These are phyloP conservation scores for Ceyx margarethae DNA, from an alignment of 2,113 vertebrate genomes.

Conservation along the genomic window DNA sequence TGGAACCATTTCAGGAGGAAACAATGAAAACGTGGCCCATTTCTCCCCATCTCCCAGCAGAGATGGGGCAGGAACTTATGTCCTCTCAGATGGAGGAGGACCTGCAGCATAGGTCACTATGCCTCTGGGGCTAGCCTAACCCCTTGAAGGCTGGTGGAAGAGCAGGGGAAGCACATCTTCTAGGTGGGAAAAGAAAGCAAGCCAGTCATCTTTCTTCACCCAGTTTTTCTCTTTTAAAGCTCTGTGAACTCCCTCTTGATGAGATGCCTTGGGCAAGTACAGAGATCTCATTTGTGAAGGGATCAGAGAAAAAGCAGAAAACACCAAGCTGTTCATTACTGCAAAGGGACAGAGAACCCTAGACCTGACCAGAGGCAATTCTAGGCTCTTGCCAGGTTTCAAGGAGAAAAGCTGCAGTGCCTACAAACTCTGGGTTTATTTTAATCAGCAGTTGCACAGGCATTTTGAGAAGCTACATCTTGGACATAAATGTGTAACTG, in stretches of 20 bases:
- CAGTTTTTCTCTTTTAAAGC: background rate
- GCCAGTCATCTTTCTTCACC: background rate
- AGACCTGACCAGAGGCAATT: slow-evolving; percentile 1
- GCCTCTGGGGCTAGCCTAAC: background rate
- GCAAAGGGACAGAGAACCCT: background rate
- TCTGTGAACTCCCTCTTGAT: background rate
- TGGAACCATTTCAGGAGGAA: background rate
- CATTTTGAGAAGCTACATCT: background rate
- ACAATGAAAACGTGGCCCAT: background rate
- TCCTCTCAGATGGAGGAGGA: background rate
- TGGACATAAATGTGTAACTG: background rate
- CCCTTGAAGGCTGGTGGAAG: background rate
- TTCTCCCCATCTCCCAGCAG: background rate
- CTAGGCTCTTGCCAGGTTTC: background rate
- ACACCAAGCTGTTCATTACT: background rate
- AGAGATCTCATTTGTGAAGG: background rate
- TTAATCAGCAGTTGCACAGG: background rate
- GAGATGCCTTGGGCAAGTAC: background rate
- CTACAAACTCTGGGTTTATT: background rate
- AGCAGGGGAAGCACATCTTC: background rate
- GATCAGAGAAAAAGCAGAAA: background rate
- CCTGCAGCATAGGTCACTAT: background rate
- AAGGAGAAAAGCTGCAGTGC: background rate
- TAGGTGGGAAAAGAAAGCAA: background rate
- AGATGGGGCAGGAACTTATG: background rate